Percentiles rank a stretch among this genome's conserved stretches.
Conservation (phyloP, 2,888 invertebrate genomes). For the Iphiclides podalirius region DNA sequence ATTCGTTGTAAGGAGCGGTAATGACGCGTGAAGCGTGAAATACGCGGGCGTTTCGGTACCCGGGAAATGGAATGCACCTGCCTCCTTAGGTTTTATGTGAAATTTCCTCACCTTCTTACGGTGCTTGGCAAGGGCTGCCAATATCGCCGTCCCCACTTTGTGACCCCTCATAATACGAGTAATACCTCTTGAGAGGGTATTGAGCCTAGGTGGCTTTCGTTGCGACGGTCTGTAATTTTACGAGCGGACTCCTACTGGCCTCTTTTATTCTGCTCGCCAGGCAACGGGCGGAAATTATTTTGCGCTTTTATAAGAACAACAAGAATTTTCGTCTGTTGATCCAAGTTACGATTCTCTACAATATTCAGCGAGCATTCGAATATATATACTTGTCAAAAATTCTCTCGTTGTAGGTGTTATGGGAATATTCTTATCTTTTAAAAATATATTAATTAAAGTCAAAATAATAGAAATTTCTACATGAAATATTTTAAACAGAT, state of each 20-base stretch:
- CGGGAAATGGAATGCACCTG: constrained; percentile 78
- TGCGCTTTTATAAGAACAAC: neutral
- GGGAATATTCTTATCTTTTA: too few relatives aligned
- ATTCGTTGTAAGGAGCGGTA: constrained; percentile 59
- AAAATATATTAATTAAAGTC: too few relatives aligned
- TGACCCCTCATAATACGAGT: constrained; percentile 77
- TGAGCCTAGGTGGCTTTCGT: constrained; percentile 53
- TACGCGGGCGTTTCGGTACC: constrained; percentile 72
- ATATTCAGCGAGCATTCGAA: too few relatives aligned
- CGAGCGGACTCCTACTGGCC: constrained; percentile 43
- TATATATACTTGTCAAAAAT: neutral
- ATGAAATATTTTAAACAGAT: too few relatives aligned
- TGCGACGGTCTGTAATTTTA: constrained; percentile 62
- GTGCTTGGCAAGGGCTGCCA: constrained; percentile 69
- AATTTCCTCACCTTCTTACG: constrained; percentile 75
- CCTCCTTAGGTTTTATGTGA: constrained; percentile 78
- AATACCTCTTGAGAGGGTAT: constrained; percentile 77
- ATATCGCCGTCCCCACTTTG: constrained; percentile 76
- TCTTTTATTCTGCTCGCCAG: constrained; percentile 33
- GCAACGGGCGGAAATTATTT: constrained; percentile 21
- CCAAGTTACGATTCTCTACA: too few relatives aligned
- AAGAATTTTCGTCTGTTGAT: too few relatives aligned
- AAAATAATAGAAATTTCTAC: too few relatives aligned
- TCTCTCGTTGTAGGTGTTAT: too few relatives aligned
- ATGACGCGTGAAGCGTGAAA: constrained; percentile 74